Base-by-base conservation (phyloP, 2,113 vertebrate species). In the Malurus elegans region DNA sequence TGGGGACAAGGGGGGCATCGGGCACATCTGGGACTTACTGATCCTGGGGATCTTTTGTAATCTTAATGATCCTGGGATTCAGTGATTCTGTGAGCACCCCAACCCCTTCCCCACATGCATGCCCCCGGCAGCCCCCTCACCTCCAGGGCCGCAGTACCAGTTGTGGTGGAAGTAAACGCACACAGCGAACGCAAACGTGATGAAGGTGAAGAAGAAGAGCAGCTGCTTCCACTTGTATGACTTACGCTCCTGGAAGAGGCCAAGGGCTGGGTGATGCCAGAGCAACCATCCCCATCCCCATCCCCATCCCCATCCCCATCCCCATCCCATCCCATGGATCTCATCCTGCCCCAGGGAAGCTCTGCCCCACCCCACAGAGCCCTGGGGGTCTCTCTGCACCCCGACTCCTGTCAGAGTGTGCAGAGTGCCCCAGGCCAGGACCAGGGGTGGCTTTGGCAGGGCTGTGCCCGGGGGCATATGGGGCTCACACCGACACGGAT, bases 131-230 rank as follows among this genome's bases (percentile, higher is more conserved):
- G 57, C 42, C 71, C 60, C 61, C 76, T 75, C 98, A 99, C 99
- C 98, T 99, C 99, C 99, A 0, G 98, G 73, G 84, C 99, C 98
- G 50, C 99, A 99, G 94, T 98, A 98, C 84, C 97, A 98, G 97
- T 99, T 99, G 98, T 99, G 99, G 65, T 99, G 98, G 92, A 98
- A 97, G 97, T 98, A 99, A 96, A 99, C 98, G 8, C 98, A 98
- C 3, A 97, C 86, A 0, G 99, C 98, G 0, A 97, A 91, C 0
- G 94, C 24, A 16, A 98, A 99, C 3, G 98, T 98, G 96, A 96
- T 5, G 79, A 99, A 78, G 96, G 99, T 99, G 95, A 98, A 98
- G 93, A 98, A 56, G 95, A 99, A 99, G 93, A 99, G 98, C 86
- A 98, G 98, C 91, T 97, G 74, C 95, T 99, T 99, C 98, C 98